phyloP scores from a whole-genome alignment of 2,888 invertebrate species.

The Melinaea menophilus region DNA sequence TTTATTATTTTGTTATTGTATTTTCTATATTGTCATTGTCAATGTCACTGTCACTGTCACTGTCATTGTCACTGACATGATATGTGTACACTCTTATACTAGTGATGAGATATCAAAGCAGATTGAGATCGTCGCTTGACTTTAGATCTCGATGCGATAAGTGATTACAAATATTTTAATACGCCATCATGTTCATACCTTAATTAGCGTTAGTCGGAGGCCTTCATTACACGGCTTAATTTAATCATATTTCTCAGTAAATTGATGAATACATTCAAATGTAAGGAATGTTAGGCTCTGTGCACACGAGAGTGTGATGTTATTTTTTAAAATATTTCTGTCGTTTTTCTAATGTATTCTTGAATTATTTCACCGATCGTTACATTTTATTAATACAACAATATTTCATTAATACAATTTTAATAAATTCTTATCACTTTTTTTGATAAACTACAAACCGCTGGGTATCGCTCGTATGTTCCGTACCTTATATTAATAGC shows the following conservation, averaged over 20 bases:
- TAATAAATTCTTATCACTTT: not conserved
- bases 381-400: too few relatives aligned
- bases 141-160: not conserved
- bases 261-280: not conserved
- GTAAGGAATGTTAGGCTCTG: not conserved
- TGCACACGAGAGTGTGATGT: not conserved
- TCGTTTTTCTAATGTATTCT: too few relatives aligned
- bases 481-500: constrained; percentile 15
- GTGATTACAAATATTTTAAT: constrained; percentile 4
- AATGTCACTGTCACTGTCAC: too few relatives aligned
- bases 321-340: not conserved
- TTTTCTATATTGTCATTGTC: too few relatives aligned
- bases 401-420: not conserved
- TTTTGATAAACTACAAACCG: not conserved
- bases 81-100: too few relatives aligned
- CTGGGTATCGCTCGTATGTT: not conserved
- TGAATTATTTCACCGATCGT: too few relatives aligned
- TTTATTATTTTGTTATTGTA: too few relatives aligned
- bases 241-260: constrained; percentile 11
- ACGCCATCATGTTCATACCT: constrained; percentile 2
- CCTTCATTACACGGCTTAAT: constrained; percentile 22
- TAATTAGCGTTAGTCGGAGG: not conserved
- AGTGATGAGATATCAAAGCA: not conserved
- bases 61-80: too few relatives aligned
- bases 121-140: not conserved